phyloP scores from a whole-genome alignment of 2,113 vertebrate genomes.

The Microcebus murinus region DNA sequence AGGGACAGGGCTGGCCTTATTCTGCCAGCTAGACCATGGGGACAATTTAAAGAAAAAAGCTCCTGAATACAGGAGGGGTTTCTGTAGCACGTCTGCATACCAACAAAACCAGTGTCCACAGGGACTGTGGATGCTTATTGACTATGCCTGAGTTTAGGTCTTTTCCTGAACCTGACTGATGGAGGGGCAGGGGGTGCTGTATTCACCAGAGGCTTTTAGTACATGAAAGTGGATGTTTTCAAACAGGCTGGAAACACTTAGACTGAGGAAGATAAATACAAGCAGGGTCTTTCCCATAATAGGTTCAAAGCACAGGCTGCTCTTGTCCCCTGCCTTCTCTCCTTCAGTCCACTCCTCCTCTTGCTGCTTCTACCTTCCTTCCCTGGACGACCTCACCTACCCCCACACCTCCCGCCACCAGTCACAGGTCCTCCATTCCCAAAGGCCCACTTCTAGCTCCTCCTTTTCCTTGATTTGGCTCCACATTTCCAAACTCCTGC shows the following conservation, averaged over 20 bases:
- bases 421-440: not conserved
- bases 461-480: not conserved
- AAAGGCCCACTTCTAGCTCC: not conserved
- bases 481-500: not conserved
- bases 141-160: not conserved
- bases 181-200: not conserved
- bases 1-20: not conserved
- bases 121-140: not conserved
- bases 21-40: not conserved
- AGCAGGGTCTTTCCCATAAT: not conserved
- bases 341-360: not conserved
- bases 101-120: not conserved
- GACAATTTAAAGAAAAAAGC: not conserved
- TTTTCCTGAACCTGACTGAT: not conserved
- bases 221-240: not conserved
- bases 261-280: not conserved
- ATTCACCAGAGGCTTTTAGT: slow-evolving; percentile 18
- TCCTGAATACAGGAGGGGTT: not conserved
- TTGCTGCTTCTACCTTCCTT: not conserved
- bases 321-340: not conserved
- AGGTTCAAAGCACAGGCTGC: not conserved
- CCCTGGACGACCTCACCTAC: not conserved
- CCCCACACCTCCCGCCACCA: not conserved
- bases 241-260: not conserved
- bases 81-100: not conserved